Conservation (phyloP, 2,113 vertebrate genomes). For the Corapipo altera region DNA sequence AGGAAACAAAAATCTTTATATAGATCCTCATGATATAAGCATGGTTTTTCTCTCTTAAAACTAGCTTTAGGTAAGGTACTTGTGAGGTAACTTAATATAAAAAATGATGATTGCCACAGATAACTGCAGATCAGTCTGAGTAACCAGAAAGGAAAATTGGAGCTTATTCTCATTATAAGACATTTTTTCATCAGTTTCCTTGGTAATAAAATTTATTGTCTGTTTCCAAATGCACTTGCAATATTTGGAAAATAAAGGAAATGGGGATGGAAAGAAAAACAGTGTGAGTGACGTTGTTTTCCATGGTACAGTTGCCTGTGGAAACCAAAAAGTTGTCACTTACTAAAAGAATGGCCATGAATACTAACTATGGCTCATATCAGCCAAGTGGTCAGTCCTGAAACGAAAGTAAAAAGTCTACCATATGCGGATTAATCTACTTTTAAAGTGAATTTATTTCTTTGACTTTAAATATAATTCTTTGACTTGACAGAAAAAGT, state of each 20-base stretch:
- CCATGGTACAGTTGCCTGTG: not conserved
- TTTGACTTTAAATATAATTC: not conserved
- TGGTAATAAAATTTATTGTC: not conserved
- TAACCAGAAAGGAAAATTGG: not conserved
- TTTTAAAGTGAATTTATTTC: not conserved
- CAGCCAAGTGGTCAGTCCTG: not conserved
- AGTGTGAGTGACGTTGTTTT: not conserved
- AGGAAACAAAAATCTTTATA: not conserved
- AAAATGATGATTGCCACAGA: not conserved
- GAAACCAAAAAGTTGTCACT: conserved; percentile 34
- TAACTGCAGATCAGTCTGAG: not conserved
- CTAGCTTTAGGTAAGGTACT: not conserved
- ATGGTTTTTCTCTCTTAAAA: not conserved
- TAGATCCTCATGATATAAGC: not conserved
- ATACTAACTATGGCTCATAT: conserved; percentile 31
- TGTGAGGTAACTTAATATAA: not conserved
- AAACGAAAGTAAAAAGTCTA: not conserved
- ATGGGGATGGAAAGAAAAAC: not conserved
- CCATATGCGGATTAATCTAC: not conserved
- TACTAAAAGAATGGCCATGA: conserved; percentile 20
- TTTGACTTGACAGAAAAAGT: not conserved
- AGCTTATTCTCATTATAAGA: not conserved
- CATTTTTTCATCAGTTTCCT: not conserved
- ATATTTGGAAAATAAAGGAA: not conserved
- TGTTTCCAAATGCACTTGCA: not conserved